Evolutionary conservation across 2,113 vertebrate genomes (phyloP).

Genomic region (Forbesichthys agassizii): DNA sequence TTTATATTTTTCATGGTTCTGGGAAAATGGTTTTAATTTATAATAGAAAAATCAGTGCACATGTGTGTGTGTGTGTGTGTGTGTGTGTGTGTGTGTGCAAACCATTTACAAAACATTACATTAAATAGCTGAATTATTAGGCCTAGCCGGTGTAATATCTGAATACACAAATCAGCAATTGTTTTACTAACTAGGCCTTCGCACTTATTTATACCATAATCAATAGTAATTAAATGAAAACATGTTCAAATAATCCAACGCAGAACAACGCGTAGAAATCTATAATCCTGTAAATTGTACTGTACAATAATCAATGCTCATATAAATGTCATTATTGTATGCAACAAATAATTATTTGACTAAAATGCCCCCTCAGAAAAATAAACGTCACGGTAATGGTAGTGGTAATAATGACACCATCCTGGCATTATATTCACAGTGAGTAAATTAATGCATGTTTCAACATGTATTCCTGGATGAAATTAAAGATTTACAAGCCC

Average conservation of each 20-base stretch:
- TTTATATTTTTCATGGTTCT: too few relatives aligned
- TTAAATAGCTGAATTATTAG: background rate
- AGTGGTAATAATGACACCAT: too few relatives aligned
- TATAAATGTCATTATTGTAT: background rate
- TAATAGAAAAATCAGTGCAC: too few relatives aligned
- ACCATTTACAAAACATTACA: background rate
- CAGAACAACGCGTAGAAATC: background rate
- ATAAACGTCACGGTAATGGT: too few relatives aligned
- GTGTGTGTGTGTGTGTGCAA: background rate
- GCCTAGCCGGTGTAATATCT: background rate
- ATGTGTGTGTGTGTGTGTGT: too few relatives aligned
- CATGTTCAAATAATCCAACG: slow-evolving; percentile 2
- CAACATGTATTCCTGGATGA: background rate
- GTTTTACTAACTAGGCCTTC: background rate
- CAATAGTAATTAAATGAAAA: slow-evolving; percentile 28
- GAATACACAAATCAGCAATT: background rate
- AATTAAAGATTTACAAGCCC: background rate
- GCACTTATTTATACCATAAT: slow-evolving; percentile 25
- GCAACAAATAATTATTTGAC: background rate
- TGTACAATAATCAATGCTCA: background rate
- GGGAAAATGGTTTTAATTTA: too few relatives aligned
- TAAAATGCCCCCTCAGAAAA: background rate
- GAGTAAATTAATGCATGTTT: too few relatives aligned
- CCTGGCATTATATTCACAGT: too few relatives aligned
- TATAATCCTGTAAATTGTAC: background rate